Conservation (phyloP, 2,797 vertebrate species). For the Diplodus sargus region DNA sequence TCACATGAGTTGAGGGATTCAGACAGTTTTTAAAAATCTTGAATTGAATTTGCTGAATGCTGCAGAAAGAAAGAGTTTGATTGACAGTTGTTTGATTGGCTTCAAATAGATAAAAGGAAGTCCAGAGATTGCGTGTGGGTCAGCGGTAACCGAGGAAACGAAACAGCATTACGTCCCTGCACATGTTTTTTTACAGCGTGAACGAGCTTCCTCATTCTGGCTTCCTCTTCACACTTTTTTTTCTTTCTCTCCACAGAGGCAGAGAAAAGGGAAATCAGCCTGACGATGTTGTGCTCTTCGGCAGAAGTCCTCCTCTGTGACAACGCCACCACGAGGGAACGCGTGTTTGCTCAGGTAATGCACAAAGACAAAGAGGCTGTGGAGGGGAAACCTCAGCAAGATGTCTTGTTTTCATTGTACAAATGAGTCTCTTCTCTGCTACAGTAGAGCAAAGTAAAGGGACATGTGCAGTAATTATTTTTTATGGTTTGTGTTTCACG, state of each 20-base stretch:
- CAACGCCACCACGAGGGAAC: accelerated
- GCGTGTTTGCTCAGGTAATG: accelerated
- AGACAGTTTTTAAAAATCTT: too few relatives aligned
- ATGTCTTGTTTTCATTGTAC: not conserved
- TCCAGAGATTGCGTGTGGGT: too few relatives aligned
- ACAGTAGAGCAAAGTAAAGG: not conserved
- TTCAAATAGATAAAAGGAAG: not conserved
- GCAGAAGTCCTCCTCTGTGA: not conserved
- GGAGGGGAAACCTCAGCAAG: not conserved
- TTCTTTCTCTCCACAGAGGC: conserved; percentile 22
- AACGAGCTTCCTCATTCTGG: not conserved
- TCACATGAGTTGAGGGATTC: too few relatives aligned
- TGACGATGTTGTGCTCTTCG: conserved; percentile 76
- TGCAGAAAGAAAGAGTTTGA: too few relatives aligned
- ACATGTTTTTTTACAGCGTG: not conserved
- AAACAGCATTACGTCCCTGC: not conserved
- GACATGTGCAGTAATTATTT: not conserved
- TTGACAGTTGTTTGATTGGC: too few relatives aligned
- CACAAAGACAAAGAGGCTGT: not conserved
- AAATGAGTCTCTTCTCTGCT: too few relatives aligned
- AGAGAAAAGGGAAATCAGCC: not conserved
- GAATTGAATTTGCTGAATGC: too few relatives aligned
- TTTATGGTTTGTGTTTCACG: not conserved
- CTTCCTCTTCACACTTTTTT: conserved; percentile 31
- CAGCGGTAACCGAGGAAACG: not conserved